Evolutionary conservation across 1,140 invertebrate genomes (phyloP), one percentile per base, ranked within the genome.

Genomic region (Drosophila lacteicornis): DNA sequence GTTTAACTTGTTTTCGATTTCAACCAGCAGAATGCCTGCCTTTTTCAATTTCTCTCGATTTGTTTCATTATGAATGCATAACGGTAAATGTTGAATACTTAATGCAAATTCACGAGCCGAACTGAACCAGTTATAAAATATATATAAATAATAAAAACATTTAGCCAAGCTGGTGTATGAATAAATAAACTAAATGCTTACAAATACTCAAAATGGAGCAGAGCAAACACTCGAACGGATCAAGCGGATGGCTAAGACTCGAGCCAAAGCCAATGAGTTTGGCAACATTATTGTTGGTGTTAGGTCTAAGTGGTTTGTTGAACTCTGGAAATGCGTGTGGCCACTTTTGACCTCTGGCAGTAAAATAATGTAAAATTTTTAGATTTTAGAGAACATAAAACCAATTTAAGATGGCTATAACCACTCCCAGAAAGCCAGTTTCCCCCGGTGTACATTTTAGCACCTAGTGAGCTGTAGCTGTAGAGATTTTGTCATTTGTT

Each of bases 21-120:
- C 67, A 45, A 47, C 11, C 46, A 50, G 43, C 30, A 73, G 67
- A 60, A 62, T 79, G 11, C 33, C 49, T 43, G 49, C 40, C 40
- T 58, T 59, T 43, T 66, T 42, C 17, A 68, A 70, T 70, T 70
- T 70, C 49, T 70, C 63, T 65, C 67, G 47, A 45, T 56, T 70
- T 68, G 66, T 68, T 68, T 56, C n/a, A 27, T 75, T 69, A 56
- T 60, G 46, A 65, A 79, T 75, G 49, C 61, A 45, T 88, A 88
- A 90, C 84, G 84, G 84, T 88, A 88, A 80, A 90, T 69, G 40
- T 51, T 80, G 78, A 90, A 87, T 83, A 82, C 68, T 70, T 74
- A 56, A 69, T 80, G 71, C 76, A 82, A 80, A 75, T 50, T 67
- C 7, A 17, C 17, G 8, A 40, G 17, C 19, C 38, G 4, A 75